Base-by-base conservation (phyloP, 53 echinoderm and acorn worm genomes). In the Paracentrotus lividus region DNA sequence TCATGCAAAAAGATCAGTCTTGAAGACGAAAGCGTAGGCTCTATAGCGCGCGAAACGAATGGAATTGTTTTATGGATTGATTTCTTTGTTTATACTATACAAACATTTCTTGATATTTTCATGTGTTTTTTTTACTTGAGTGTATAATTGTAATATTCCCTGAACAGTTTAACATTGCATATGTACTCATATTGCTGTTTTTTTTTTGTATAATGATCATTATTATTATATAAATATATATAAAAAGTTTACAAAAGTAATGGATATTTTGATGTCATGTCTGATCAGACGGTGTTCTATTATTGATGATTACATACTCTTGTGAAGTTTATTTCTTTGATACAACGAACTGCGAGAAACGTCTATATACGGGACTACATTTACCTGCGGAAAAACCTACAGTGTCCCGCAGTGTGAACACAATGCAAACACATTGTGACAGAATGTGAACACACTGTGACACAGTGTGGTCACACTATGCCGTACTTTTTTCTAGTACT, bases 171-270 rank as follows among this genome's bases (percentile, higher is more conserved):
- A 49, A 27, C 34, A 56, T 55, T 86, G 55, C 86, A 86, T 33
- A 56, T 86, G 86, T 86, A 34, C 85, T 85, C 47, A 81, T 81
- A 85, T 85, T 85, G 85, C 76, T 49, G 85, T 85, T n/a, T n/a
- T n/a, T n/a, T n/a, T n/a, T n/a, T n/a, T n/a, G n/a, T n/a, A n/a
- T n/a, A n/a, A n/a, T n/a, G n/a, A n/a, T n/a, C 33, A 29, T 86
- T 86, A 12, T 86, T 86, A 86, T 86, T 55, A 55, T 15, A 86
- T 86, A 36, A 86, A 31, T 54, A 86, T 86, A 86, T 86, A 86
- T 55, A 55, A n/a, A 86, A 5, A 18, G 72, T 72, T 72, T 72
- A 36, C 36, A 86, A 52, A n/a, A 56, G 33, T 53, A 55, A 53
- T 86, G 86, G 20, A 86, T 86, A 86, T 56, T 86, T 55, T 55